These are phyloP conservation scores for Chiroxiphia lanceolata DNA, from an alignment of 2,797 vertebrate genomes.

Conservation along the genomic window DNA sequence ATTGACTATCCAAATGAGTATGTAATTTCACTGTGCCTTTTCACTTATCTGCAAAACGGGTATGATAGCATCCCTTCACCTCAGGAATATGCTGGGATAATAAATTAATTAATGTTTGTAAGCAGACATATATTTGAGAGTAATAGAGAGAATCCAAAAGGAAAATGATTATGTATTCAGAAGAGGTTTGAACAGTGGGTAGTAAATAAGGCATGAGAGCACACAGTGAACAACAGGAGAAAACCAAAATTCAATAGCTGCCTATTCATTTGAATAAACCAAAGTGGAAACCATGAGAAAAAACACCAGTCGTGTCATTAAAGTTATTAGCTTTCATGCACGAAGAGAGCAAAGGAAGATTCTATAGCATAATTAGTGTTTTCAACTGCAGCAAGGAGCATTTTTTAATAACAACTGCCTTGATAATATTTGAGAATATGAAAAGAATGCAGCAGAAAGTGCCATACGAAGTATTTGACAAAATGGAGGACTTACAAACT, in stretches of 20 bases:
- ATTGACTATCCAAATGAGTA: background rate
- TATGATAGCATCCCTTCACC: background rate
- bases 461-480: background rate
- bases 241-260: background rate
- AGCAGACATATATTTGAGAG: background rate
- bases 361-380: background rate
- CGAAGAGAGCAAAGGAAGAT: background rate
- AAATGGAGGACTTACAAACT: background rate
- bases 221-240: background rate
- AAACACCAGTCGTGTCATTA: background rate
- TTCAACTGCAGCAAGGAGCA: constrained; percentile 14
- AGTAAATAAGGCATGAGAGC: background rate
- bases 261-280: background rate
- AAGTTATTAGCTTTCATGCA: background rate
- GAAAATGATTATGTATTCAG: background rate
- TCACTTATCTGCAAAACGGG: background rate
- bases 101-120: background rate
- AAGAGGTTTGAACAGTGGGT: background rate
- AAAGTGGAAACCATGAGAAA: background rate
- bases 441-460: background rate
- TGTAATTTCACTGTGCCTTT: background rate
- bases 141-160: background rate
- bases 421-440: background rate
- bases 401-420: background rate
- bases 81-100: background rate